Evolutionary conservation across 2,113 vertebrate species (phyloP), one percentile per base, ranked within the genome.

Genomic region (Ctenodactylus gundi): DNA sequence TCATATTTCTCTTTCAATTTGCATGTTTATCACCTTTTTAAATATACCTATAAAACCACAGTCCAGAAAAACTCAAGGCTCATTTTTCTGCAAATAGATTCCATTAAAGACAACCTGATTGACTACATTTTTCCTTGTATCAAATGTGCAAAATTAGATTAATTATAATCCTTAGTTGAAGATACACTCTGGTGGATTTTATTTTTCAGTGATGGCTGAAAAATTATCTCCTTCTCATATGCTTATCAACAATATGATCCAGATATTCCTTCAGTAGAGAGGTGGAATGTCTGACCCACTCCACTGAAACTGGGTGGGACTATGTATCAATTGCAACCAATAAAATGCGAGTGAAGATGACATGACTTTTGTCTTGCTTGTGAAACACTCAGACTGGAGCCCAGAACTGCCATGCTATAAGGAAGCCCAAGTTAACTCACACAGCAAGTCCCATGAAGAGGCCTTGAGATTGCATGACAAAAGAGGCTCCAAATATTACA

Each of bases 1-100:
- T 91, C 89, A 41, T 70, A 83, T 81, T 94, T 95, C 77, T 55
- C 41, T 93, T n/a, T 90, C 36, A 85, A 57, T 90, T 75, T 93
- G 39, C 57, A 75, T 72, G 57, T 70, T 94, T 85, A 76, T 23
- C 72, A 67, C 20, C 17, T 92, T 95, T 84, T 77, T 93, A 89
- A 44, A 72, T 87, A 58, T 86, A 77, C 34, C 23, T 85, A 53
- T 51, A 8, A 70, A n/a, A n/a, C n/a, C n/a, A n/a, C 94, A 94
- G 29, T 76, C 15, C 68, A 39, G 60, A 81, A 65, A 95, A 88
- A 44, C 73, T 90, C 44, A 88, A 93, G 60, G 41, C 25, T 67
- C 14, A 5, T 34, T 93, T 86, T 87, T 64, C n/a, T 21, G 65
- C 81, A 95, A 80, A 44, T 89, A 93, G 87, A 17, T 78, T 91